Conservation (phyloP, 92 coral and sea anemone genomes). For the Porites lobata region DNA sequence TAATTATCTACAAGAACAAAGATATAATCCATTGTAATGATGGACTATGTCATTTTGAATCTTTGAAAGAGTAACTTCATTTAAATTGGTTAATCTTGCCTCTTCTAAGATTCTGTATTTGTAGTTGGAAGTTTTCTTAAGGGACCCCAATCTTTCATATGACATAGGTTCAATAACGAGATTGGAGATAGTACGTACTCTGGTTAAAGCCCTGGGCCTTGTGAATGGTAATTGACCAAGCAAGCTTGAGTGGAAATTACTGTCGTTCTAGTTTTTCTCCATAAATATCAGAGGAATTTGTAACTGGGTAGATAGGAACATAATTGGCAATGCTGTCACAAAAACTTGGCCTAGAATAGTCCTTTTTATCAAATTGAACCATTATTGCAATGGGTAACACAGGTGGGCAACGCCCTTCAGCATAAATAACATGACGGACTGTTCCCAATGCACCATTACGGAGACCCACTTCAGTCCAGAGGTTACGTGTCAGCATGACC, state of each 20-base stretch:
- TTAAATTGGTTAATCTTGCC: slow-evolving; percentile 29
- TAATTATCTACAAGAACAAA: neutral
- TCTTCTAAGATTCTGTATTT: slow-evolving; percentile 34
- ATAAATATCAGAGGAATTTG: slow-evolving; percentile 36
- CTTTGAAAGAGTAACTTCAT: slow-evolving; percentile 16
- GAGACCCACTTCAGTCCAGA: slow-evolving; percentile 68
- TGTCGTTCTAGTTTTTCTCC: slow-evolving; percentile 24
- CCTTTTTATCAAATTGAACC: slow-evolving; percentile 64
- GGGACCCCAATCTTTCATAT: slow-evolving; percentile 5
- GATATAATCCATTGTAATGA: slow-evolving; percentile 16
- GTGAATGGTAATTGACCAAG: slow-evolving; percentile 41
- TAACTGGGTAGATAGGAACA: slow-evolving; percentile 25
- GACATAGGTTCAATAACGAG: slow-evolving; percentile 14
- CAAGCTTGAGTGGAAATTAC: slow-evolving; percentile 59
- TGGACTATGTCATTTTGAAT: slow-evolving; percentile 21
- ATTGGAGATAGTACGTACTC: slow-evolving; percentile 5
- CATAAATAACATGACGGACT: slow-evolving; percentile 37
- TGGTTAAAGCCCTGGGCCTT: slow-evolving; percentile 38
- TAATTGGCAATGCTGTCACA: slow-evolving; percentile 29
- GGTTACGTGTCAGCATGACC: slow-evolving; percentile 65
- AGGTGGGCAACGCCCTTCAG: slow-evolving; percentile 51
- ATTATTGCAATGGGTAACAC: slow-evolving; percentile 62
- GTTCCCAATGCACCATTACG: slow-evolving; percentile 74
- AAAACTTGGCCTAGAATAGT: slow-evolving; percentile 57
- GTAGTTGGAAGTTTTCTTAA: slow-evolving; percentile 33